Conservation (phyloP, 64 coral and sea anemone genomes). For the Montipora cactus region DNA sequence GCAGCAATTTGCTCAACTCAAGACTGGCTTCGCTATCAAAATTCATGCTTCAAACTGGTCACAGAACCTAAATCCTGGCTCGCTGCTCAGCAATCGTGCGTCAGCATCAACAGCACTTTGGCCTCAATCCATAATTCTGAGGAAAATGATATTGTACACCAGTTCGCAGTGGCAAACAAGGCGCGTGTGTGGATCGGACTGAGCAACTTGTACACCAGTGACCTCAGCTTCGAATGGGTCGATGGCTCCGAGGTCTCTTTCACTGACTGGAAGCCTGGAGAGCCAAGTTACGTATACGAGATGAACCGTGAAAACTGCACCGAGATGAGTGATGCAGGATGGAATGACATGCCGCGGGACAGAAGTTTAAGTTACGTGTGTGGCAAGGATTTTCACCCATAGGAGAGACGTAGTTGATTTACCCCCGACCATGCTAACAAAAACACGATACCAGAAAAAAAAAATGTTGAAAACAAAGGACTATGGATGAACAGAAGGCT, state of each 20-base stretch:
- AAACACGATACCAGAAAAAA: too few species aligned
- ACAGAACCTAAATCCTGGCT: background rate
- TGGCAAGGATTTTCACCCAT: background rate
- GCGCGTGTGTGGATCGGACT: slow-evolving; percentile 3
- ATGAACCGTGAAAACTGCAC: slow-evolving; percentile 9
- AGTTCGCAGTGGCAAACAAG: too few species aligned
- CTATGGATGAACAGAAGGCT: too few species aligned
- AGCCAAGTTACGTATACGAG: background rate
- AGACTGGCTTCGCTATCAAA: background rate
- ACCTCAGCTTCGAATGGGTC: background rate
- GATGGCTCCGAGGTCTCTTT: background rate
- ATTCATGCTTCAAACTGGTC: slow-evolving; percentile 23
- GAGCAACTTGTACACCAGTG: background rate
- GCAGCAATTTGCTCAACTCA: slow-evolving; percentile 14
- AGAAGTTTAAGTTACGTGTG: background rate
- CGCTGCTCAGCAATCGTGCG: background rate
- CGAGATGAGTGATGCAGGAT: background rate
- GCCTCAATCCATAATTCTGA: background rate
- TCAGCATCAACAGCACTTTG: background rate
- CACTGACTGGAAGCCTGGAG: background rate
- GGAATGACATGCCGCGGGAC: background rate
- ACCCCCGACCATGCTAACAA: too few species aligned
- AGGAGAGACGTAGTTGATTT: background rate
- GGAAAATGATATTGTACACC: background rate
- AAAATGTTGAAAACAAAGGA: too few species aligned